These are phyloP conservation scores for Dermatemys mawii DNA, from an alignment of 2,113 vertebrate genomes.

Conservation along the genomic window DNA sequence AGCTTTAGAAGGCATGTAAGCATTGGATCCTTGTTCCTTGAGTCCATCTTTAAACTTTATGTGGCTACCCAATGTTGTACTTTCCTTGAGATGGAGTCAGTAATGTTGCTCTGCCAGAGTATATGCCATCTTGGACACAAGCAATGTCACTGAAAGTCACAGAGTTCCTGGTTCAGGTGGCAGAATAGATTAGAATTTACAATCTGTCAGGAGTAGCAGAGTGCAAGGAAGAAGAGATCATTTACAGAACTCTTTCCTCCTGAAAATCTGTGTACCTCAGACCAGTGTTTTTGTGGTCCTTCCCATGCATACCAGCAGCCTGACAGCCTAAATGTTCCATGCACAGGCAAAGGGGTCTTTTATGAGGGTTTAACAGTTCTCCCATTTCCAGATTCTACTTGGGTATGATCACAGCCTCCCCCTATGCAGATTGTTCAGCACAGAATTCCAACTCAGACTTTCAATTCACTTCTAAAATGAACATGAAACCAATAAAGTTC, in stretches of 20 bases:
- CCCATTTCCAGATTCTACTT: background rate
- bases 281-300: background rate
- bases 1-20: background rate
- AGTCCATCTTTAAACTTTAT: background rate
- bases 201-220: background rate
- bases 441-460: too few species aligned
- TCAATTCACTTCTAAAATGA: too few species aligned
- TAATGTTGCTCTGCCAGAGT: background rate
- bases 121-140: background rate
- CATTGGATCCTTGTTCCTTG: rapidly evolving
- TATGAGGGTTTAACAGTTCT: background rate
- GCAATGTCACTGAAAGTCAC: background rate
- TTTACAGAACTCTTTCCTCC: background rate
- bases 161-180: background rate
- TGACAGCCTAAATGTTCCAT: background rate
- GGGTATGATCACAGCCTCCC: background rate
- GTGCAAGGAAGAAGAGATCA: background rate
- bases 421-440: background rate
- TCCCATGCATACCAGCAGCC: background rate
- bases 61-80: background rate
- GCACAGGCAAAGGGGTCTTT: background rate
- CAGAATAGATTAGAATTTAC: background rate
- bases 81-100: background rate
- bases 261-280: background rate
- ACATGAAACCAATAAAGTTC: too few species aligned